Evolutionary conservation across 1,140 invertebrate genomes (phyloP).

Genomic region (Cotesia typhae): DNA sequence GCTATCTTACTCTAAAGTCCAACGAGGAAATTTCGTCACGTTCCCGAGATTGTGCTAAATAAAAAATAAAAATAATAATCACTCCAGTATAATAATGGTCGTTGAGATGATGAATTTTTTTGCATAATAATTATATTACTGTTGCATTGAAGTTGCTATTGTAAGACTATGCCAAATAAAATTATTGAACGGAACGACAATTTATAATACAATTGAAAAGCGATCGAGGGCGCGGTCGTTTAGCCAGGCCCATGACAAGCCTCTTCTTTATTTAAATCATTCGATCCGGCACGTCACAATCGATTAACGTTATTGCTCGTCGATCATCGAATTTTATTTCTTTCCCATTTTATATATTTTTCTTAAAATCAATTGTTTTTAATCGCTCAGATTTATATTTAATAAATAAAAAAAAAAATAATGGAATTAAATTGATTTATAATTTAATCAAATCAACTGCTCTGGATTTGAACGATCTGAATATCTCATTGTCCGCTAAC

Average conservation of each 20-base stretch:
- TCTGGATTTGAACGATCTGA: no score
- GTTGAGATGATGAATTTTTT: background rate
- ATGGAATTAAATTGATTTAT: background rate
- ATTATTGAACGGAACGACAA: slow-evolving; percentile 22
- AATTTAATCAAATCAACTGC: no score
- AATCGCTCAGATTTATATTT: slow-evolving; percentile 25
- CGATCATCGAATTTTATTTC: background rate
- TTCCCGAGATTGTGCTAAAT: background rate
- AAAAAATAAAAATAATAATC: slow-evolving; percentile 6
- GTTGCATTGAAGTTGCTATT: no score
- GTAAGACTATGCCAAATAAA: background rate
- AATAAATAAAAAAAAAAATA: background rate
- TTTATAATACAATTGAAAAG: slow-evolving; percentile 32
- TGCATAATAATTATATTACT: background rate
- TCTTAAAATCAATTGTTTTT: slow-evolving; percentile 12
- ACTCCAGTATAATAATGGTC: background rate
- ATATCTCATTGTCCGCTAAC: no score
- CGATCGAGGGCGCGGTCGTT: slow-evolving; percentile 35
- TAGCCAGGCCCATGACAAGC: slow-evolving; percentile 42
- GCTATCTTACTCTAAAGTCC: background rate
- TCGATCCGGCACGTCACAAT: slow-evolving; percentile 52
- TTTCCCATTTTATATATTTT: background rate
- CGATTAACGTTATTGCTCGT: slow-evolving; percentile 48
- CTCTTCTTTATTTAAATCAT: slow-evolving; percentile 56
- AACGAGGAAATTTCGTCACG: background rate